A percentile compares a stretch with the other conserved stretches of the same genome.
Evolutionary conservation across 2,797 vertebrate genomes (phyloP).

Genomic region (Neopelma chrysocephalum): DNA sequence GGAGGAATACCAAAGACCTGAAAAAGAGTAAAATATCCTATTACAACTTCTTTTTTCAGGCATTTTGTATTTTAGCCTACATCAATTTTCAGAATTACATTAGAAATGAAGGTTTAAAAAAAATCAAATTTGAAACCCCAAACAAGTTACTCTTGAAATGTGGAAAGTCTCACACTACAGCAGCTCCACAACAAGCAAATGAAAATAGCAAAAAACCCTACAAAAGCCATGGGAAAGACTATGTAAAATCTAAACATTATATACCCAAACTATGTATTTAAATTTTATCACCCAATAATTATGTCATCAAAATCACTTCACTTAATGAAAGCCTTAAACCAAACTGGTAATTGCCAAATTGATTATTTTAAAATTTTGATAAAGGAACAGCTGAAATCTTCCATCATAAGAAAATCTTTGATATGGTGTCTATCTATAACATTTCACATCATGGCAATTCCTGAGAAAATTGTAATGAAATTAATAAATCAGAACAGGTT

Average conservation of each 20-base stretch:
- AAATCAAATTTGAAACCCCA: not conserved
- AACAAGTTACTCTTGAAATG: not conserved
- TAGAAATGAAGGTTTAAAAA: not conserved
- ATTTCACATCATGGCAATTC: not conserved
- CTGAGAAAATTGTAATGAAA: not conserved
- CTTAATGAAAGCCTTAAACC: not conserved
- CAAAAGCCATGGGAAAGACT: not conserved
- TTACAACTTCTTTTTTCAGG: not conserved
- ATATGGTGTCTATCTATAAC: not conserved
- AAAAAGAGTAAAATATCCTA: not conserved
- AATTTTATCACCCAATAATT: not conserved
- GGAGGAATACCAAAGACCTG: not conserved
- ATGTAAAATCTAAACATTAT: not conserved
- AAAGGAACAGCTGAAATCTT: not conserved
- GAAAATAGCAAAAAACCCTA: accelerated
- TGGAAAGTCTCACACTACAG: not conserved
- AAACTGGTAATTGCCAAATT: not conserved
- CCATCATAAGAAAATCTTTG: not conserved
- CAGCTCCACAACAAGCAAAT: not conserved
- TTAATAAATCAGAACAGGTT: not conserved
- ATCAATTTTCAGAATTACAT: not conserved
- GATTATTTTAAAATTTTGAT: not conserved
- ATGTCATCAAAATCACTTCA: not conserved
- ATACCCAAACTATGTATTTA: not conserved
- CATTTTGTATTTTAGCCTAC: not conserved